phyloP scores from a whole-genome alignment of 2,888 invertebrate species.

The Platycheirus albimanus region DNA sequence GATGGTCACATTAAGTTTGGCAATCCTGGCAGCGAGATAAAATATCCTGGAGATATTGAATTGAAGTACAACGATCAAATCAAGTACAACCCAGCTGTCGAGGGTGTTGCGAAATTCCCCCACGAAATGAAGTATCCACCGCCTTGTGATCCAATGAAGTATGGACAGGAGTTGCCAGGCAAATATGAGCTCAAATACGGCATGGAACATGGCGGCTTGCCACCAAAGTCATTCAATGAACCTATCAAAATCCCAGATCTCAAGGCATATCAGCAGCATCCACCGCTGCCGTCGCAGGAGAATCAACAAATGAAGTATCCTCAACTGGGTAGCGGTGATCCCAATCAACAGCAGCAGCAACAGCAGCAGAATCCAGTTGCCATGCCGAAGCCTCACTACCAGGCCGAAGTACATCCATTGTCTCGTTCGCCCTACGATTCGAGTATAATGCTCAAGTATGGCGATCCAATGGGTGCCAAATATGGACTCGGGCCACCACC shows the following conservation, averaged over 20 bases:
- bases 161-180: conserved; percentile 81
- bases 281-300: conserved; percentile 77
- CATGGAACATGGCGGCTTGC: conserved; percentile 79
- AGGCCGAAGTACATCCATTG: conserved; percentile 80
- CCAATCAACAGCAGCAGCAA: conserved; percentile 48
- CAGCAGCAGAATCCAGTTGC: conserved; percentile 76
- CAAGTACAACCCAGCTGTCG: conserved; percentile 78
- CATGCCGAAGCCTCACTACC: conserved; percentile 81
- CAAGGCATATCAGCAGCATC: conserved; percentile 76
- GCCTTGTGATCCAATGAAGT: conserved; percentile 80
- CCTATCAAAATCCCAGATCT: conserved; percentile 81
- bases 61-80: conserved; percentile 81
- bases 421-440: conserved; percentile 82
- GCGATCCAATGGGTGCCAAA: conserved; percentile 80
- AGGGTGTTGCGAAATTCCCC: conserved; percentile 77
- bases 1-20: conserved; percentile 76
- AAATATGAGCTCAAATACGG: conserved; percentile 83
- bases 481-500: conserved; percentile 79
- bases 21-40: conserved; percentile 74
- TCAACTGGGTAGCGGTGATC: conserved; percentile 49
- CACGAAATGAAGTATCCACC: conserved; percentile 83
- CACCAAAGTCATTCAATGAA: conserved; percentile 78
- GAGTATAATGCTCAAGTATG: conserved; percentile 82
- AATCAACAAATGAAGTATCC: conserved; percentile 70
- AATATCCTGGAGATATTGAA: conserved; percentile 81